Base-by-base conservation (phyloP, 2,888 invertebrate species). In the Argyra leucocephala region DNA sequence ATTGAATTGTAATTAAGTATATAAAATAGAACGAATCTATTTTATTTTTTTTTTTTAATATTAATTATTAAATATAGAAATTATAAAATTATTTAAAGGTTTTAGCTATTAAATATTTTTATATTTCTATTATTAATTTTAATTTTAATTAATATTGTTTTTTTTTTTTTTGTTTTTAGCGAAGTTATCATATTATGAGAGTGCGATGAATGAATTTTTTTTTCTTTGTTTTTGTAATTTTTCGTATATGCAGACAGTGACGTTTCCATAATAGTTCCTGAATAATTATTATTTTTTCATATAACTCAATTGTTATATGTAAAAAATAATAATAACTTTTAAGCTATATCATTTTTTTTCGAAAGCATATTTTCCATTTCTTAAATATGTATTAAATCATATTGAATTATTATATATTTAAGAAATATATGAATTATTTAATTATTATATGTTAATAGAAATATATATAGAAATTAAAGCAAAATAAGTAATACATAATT, bases 201-300 rank as follows among this genome's bases (percentile, higher is more conserved):
- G 5, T 15, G 18, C 18, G 31, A 59, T 36, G 57, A 26, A 63
- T 66, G 59, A 59, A 61, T 65, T 61, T 65, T 58, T 36, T 22
- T 62, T 23, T 23, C 23, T 26, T 23, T 23, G 1, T 12, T 18
- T 26, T 24, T 61, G 12, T 22, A 26, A 57, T 36, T 58, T 62
- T 59, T 57, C 48, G 48, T 62, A 57, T 62, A 37, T 62, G 62
- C 61, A 61, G 61, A 61, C 61, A 61, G 61, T 61, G 61, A 61
- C 61, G 61, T 61, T 61, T 61, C 61, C 24, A 61, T 26, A 61
- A 61, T 61, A 61, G n/a, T 61, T 61, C 61, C 61, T 24, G 48
- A 48, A 48, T 48, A 48, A 48, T 48, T 48, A 48, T 48, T 48
- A 48, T 48, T 48, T 48, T 48, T 48, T 18, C 18, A 48, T 48